phyloP scores from a whole-genome alignment of 2,113 vertebrate genomes.

The Odobenus rosmarus region DNA sequence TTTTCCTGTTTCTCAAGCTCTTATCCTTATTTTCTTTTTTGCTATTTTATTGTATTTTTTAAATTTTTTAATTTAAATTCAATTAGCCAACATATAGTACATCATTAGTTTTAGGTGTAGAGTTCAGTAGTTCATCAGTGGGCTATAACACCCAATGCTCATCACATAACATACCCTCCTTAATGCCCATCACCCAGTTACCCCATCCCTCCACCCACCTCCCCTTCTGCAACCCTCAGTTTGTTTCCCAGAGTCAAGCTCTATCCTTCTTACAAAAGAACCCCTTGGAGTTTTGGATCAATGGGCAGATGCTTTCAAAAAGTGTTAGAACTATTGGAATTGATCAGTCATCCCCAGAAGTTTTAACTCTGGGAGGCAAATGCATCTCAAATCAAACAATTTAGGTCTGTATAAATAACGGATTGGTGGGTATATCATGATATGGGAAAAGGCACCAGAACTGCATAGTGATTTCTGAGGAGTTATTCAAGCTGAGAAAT shows the following conservation, averaged over 20 bases:
- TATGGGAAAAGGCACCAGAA: not conserved
- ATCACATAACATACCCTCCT: no score
- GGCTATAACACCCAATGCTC: no score
- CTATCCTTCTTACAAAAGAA: not conserved
- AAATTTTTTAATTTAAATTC: no score
- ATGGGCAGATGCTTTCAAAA: not conserved
- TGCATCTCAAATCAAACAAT: not conserved
- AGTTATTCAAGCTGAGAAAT: slow-evolving; percentile 35
- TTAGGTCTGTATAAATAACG: slow-evolving; percentile 31
- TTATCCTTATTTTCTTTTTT: not conserved
- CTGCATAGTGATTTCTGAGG: slow-evolving; percentile 44
- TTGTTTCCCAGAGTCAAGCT: not conserved
- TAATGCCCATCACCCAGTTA: no score
- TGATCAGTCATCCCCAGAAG: not conserved
- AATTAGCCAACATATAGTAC: no score
- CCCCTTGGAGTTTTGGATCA: not conserved
- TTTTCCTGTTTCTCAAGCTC: not conserved
- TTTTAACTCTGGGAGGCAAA: not conserved
- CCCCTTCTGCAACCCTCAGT: no score
- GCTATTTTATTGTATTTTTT: no score
- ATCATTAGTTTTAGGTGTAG: no score
- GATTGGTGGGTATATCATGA: not conserved
- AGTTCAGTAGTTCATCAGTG: no score
- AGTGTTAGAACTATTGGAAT: not conserved
- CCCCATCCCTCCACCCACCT: no score